Base-by-base conservation (phyloP, 1,140 invertebrate species). In the Drosophila sp. region DNA sequence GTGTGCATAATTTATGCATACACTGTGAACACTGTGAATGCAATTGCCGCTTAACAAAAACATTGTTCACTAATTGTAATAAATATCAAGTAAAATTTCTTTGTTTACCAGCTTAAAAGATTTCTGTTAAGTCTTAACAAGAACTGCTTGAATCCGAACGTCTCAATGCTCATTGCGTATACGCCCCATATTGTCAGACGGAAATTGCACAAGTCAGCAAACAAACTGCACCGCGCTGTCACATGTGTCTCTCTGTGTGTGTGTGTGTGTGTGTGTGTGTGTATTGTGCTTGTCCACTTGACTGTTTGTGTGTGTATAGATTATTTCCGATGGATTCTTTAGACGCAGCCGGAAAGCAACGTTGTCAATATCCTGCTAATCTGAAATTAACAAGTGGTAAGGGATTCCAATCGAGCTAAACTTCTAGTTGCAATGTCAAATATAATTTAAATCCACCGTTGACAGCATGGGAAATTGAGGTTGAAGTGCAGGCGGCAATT, bases 151-250 rank as follows among this genome's bases (percentile, higher is more conserved):
- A 58, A 36, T 46, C 14, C 32, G 38, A 51, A 43, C 38, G 29
- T 13, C 50, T 57, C 62, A 64, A 64, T 64, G 57, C 56, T 65
- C 65, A 54, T 80, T 84, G 66, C 75, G 71, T 78, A 73, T 87
- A 82, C 78, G 71, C 57, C 41, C 32, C 72, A 69, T 87, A 80
- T 77, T 82, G 83, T 64, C 67, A 45, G 53, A 46, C 78, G 82
- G 82, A 87, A 87, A 82, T 86, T 86, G 83, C 78, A 86, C 67
- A 82, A 78, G 75, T 82, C 71, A 72, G 82, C 76, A 89, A 86
- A 89, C 78, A 82, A 63, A 72, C 50, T 76, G 71, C 64, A 75
- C 29, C 45, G 14, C 56, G 48, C 41, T 76, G 65, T 75, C 56
- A 53, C 46, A 57, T 58, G 7, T 59, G 53, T n/a, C n/a, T n/a